Base-by-base conservation (phyloP, 2,113 vertebrate genomes). In the Electrona antarctica region DNA sequence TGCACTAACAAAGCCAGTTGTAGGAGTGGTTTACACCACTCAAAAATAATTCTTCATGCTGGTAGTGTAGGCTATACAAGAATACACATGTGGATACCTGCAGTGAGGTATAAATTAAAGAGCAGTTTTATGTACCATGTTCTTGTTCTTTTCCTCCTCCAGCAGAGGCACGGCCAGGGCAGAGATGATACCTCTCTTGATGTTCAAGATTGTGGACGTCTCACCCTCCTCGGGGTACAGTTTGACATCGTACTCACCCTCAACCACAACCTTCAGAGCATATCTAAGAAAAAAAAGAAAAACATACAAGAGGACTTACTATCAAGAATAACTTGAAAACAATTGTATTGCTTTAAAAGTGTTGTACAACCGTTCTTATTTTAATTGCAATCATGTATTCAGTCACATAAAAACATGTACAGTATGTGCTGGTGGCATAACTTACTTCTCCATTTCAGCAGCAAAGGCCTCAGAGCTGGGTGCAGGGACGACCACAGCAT, bases 141-240 rank as follows among this genome's bases (percentile, higher is more conserved):
- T 87, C 74, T 89, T 92, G n/a, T 85, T 63, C 4, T 86, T 87
- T 21, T 94, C 89, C 54, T 89, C 91, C 1, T 94, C 92, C 72
- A 96, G 88, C 28, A 86, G 79, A 77, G 97, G 96, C 69, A 94
- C 94, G 72, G 96, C 90, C n/a, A 99, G 90, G 45, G 95, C 91
- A 54, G 97, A 97, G 64, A 98, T 84, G 64, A 99, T 96, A 29
- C 97, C 97, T 80, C 97, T 95, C 90, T 99, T 99, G 88, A 99
- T 89, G 90, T 98, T 99, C 73, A 99, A 85, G 63, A 95, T 93
- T 60, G 94, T 94, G 15, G 84, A 84, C 12, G 95, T 89, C 73
- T 99, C 97, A 8, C 90, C 93, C 0, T 93, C 88, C 58, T 96
- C 92, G 0, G 97, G 94, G 82, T 95, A 97, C 4, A 99, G 92